Percentiles rank a stretch among this genome's conserved stretches.
phyloP scores from a whole-genome alignment of 2,797 vertebrate species.

The Pelobates cultripes region DNA sequence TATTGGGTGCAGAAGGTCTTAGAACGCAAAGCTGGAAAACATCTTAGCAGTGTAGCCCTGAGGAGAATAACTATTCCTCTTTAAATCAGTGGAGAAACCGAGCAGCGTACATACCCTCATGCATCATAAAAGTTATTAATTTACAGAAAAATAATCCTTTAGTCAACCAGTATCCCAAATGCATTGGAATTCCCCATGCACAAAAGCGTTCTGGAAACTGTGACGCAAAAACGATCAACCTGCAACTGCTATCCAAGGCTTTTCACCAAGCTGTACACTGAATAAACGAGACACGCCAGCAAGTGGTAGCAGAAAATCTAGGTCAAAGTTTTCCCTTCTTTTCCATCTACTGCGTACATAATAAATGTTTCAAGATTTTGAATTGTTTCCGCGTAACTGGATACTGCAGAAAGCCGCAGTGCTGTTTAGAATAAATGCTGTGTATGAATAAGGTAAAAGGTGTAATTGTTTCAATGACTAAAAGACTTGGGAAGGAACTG shows the following conservation, averaged over 20 bases:
- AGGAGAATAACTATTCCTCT: too few relatives aligned
- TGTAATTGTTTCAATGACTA: too few relatives aligned
- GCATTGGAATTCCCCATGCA: background rate
- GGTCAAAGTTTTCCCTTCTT: constrained; percentile 17
- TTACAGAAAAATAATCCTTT: background rate
- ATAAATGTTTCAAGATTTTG: constrained; percentile 42
- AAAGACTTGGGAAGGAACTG: too few relatives aligned
- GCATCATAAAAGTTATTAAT: background rate
- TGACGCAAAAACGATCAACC: background rate
- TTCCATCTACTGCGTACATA: background rate
- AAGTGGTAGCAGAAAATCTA: constrained; percentile 12
- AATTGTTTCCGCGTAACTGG: constrained; percentile 32
- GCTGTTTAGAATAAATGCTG: background rate
- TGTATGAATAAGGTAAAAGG: too few relatives aligned
- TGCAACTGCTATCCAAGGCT: background rate
- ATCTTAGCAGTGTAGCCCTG: too few relatives aligned
- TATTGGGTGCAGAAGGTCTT: too few relatives aligned
- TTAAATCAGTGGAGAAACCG: too few relatives aligned
- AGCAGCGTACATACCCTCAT: background rate
- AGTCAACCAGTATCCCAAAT: background rate
- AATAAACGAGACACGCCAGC: background rate
- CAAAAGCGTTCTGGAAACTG: background rate
- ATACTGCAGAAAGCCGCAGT: background rate
- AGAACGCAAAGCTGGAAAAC: too few relatives aligned
- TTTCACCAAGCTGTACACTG: background rate